phyloP scores from a whole-genome alignment of 2,113 vertebrate species.

The Thomomys bottae region DNA sequence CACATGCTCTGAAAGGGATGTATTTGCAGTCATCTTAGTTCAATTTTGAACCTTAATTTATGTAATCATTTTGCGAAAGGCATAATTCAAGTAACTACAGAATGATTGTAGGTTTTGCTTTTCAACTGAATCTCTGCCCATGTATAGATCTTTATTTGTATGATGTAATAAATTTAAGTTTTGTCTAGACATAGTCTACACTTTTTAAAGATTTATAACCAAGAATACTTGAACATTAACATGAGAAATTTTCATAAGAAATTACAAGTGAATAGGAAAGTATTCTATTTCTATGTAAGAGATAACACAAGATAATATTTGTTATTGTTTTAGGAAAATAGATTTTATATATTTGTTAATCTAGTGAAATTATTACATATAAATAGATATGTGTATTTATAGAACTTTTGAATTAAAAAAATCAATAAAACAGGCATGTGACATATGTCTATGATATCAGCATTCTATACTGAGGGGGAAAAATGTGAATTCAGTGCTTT shows the following conservation, averaged over 20 bases:
- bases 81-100: not conserved
- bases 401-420: not conserved
- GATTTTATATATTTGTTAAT: not conserved
- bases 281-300: not conserved
- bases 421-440: not conserved
- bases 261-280: not conserved
- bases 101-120: not conserved
- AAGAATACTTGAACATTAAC: not conserved
- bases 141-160: not conserved
- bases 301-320: not conserved
- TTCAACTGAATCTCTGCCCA: not conserved
- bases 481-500: not conserved
- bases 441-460: not conserved
- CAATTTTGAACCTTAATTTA: slow-evolving; percentile 44
- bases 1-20: not conserved
- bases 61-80: not conserved
- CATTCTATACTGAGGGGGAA: not conserved
- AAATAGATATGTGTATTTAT: not conserved
- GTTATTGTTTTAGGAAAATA: too few relatives aligned
- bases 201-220: not conserved
- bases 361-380: not conserved
- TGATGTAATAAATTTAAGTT: not conserved
- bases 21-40: slow-evolving; percentile 7
- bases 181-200: not conserved
- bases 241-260: not conserved